Evolutionary conservation across 2,888 invertebrate species (phyloP).

Genomic region (Torymus aiolomorphi): DNA sequence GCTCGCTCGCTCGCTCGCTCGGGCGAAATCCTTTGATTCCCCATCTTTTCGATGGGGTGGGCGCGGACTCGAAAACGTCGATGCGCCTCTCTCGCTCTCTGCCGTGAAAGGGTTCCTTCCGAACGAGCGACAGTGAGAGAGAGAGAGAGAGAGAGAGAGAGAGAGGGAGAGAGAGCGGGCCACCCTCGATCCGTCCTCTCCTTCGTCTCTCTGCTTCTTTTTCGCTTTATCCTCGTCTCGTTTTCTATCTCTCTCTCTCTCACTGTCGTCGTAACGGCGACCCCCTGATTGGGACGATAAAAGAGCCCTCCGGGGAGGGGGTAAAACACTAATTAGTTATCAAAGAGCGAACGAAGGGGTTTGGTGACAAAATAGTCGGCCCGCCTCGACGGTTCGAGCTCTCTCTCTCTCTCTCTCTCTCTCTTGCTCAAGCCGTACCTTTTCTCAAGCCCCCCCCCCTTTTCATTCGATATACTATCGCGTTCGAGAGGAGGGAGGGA

Average conservation of each 20-base stretch:
- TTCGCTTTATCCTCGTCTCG: constrained; percentile 29
- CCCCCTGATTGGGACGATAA: constrained; percentile 74
- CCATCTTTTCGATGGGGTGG: constrained; percentile 68
- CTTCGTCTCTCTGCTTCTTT: constrained; percentile 46
- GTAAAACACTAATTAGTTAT: constrained; percentile 80
- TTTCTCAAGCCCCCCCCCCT: constrained; percentile 38
- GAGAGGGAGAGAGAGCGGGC: constrained; percentile 5
- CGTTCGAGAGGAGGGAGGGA: constrained; percentile 19
- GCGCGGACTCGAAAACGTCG: constrained; percentile 66
- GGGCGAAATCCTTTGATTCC: constrained; percentile 74
- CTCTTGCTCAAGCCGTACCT: constrained; percentile 52
- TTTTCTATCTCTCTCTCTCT: constrained; percentile 26
- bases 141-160: neutral
- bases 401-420: neutral
- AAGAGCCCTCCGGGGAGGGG: constrained; percentile 66
- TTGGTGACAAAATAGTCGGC: constrained; percentile 73
- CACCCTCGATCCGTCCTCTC: constrained; percentile 50
- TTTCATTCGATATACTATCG: constrained; percentile 60
- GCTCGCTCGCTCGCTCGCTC: constrained; percentile 31
- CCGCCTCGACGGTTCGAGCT: constrained; percentile 42
- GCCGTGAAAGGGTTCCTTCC: constrained; percentile 68
- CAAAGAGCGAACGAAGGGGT: constrained; percentile 77
- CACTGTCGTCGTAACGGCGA: constrained; percentile 57
- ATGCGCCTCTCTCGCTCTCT: constrained; percentile 61
- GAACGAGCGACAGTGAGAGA: constrained; percentile 49